Conservation (phyloP, 2,113 vertebrate species). For the Tautogolabrus adspersus region DNA sequence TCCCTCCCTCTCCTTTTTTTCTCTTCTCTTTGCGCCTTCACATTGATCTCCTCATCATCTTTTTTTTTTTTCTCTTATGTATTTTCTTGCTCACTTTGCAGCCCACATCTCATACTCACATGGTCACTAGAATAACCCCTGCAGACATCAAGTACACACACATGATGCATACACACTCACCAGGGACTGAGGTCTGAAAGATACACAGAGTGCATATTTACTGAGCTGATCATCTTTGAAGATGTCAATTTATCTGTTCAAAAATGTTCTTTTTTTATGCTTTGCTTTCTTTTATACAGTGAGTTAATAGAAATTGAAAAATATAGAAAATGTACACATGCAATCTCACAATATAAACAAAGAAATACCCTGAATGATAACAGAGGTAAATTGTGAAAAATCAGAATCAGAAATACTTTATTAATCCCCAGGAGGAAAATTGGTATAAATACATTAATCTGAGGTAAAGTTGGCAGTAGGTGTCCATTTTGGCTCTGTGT, state of each 20-base stretch:
- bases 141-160: constrained; percentile 24
- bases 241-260: constrained; percentile 48
- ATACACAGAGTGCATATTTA: constrained; percentile 48
- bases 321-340: neutral
- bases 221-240: constrained; percentile 57
- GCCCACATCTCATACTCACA: constrained; percentile 35
- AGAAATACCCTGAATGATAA: neutral
- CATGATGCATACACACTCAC: constrained; percentile 34
- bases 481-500: too few relatives aligned
- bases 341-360: neutral
- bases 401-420: neutral
- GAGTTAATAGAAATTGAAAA: neutral
- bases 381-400: neutral
- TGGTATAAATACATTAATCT: too few relatives aligned
- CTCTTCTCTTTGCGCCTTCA: constrained; percentile 41
- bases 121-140: neutral
- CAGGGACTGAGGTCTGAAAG: constrained; percentile 16
- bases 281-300: neutral
- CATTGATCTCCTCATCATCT: constrained; percentile 52
- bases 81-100: constrained; percentile 46
- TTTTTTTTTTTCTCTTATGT: constrained; percentile 29
- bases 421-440: too few relatives aligned
- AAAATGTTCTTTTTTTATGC: constrained; percentile 27
- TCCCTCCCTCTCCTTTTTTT: constrained; percentile 38
- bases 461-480: too few relatives aligned